Percentiles rank a stretch among this genome's conserved stretches.
Conservation (phyloP, 2,113 vertebrate genomes). For the Thunnus thynnus region DNA sequence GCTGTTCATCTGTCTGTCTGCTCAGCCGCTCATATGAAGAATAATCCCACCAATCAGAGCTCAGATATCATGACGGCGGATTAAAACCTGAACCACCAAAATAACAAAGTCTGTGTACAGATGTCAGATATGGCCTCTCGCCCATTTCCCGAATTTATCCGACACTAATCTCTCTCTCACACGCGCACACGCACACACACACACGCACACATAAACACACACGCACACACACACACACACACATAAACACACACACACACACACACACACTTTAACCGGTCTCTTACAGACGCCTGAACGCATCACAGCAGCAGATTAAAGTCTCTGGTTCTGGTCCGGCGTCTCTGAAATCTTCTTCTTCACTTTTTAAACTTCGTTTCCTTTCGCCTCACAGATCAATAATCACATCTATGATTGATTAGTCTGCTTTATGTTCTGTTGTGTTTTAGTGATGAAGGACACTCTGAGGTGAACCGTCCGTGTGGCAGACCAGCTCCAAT, state of each 20-base stretch:
- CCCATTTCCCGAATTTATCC: conserved; percentile 22
- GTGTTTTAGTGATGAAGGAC: too few species aligned
- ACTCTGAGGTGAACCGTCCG: too few species aligned
- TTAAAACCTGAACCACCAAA: conserved; percentile 15
- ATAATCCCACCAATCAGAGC: conserved; percentile 67
- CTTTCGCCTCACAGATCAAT: too few species aligned
- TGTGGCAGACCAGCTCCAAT: too few species aligned
- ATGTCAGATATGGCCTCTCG: conserved; percentile 15
- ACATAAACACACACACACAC: background rate
- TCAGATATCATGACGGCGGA: conserved; percentile 12
- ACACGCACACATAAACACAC: too few species aligned
- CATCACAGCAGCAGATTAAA: background rate
- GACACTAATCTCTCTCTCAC: background rate
- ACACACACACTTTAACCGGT: background rate
- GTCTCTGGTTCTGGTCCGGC: too few species aligned
- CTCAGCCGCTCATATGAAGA: background rate
- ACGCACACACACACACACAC: too few species aligned
- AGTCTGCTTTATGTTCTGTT: too few species aligned
- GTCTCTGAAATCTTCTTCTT: background rate
- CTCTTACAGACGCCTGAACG: background rate
- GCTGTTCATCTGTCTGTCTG: background rate
- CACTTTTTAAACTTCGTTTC: too few species aligned
- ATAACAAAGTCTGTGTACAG: conserved; percentile 11
- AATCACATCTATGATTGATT: too few species aligned
- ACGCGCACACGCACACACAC: background rate